These are phyloP conservation scores for Glossophaga mutica DNA, from an alignment of 2,797 vertebrate genomes.

Conservation along the genomic window DNA sequence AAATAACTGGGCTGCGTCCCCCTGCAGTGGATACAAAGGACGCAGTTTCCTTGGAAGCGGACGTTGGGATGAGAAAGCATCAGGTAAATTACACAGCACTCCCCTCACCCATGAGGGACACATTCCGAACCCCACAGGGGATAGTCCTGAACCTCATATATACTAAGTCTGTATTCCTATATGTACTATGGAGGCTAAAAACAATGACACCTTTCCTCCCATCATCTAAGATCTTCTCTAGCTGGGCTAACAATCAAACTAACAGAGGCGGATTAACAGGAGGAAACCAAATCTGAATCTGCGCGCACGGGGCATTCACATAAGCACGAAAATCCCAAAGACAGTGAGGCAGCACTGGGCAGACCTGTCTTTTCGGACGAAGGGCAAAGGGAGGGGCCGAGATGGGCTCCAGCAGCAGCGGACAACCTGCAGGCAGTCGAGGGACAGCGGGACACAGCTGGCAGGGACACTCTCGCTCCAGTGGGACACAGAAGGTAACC, in stretches of 20 bases:
- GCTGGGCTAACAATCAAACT: background rate
- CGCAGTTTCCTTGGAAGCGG: background rate
- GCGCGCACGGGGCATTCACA: background rate
- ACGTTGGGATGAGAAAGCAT: background rate
- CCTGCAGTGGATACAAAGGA: background rate
- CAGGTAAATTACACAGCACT: background rate
- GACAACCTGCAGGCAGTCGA: no score
- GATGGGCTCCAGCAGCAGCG: background rate
- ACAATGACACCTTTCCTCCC: background rate
- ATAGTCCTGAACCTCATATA: no score
- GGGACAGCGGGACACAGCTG: background rate
- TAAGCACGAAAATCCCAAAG: background rate
- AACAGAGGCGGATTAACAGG: background rate
- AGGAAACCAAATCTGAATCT: background rate
- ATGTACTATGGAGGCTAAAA: background rate
- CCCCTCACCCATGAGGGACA: no score
- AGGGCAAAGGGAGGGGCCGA: background rate
- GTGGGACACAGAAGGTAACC: background rate
- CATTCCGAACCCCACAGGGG: no score
- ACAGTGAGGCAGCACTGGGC: background rate
- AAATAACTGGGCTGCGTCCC: background rate
- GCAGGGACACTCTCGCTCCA: background rate
- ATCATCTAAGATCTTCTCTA: background rate
- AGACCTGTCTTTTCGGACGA: background rate
- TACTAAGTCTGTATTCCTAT: background rate